phyloP scores from a whole-genome alignment of 2,888 invertebrate genomes.

The Morinoia aosen region DNA sequence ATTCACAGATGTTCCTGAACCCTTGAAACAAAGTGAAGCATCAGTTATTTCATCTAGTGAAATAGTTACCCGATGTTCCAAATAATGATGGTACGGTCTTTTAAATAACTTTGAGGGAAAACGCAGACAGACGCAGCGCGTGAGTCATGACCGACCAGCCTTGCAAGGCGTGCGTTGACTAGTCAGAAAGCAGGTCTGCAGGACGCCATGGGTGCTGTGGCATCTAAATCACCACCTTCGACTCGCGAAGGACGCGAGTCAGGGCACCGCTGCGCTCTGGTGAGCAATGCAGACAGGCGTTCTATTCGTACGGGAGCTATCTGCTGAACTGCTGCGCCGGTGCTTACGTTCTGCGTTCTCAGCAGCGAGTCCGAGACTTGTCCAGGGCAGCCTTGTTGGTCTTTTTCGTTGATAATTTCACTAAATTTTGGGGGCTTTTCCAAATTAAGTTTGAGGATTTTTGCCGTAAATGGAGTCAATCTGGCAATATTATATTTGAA shows the following conservation, averaged over 20 bases:
- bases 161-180: neutral
- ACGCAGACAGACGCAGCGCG: neutral
- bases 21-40: neutral
- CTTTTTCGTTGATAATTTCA: too few relatives aligned
- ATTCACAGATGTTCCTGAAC: neutral
- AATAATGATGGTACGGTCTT: too few relatives aligned
- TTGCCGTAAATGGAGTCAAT: too few relatives aligned
- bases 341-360: neutral
- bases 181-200: neutral
- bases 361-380: neutral
- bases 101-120: neutral
- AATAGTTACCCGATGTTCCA: neutral
- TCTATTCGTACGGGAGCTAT: neutral
- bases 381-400: too few relatives aligned
- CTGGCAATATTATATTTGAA: too few relatives aligned
- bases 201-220: neutral
- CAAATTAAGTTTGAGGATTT: too few relatives aligned
- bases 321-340: too few relatives aligned
- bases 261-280: neutral
- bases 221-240: constrained; percentile 23
- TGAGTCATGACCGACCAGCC: neutral
- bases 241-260: constrained; percentile 7
- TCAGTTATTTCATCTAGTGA: neutral
- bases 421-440: too few relatives aligned
- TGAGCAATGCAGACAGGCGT: neutral